Percentiles rank a stretch among this genome's conserved stretches.
These are phyloP conservation scores for Magallana nippona DNA, from an alignment of 2,888 invertebrate genomes.

Conservation along the genomic window DNA sequence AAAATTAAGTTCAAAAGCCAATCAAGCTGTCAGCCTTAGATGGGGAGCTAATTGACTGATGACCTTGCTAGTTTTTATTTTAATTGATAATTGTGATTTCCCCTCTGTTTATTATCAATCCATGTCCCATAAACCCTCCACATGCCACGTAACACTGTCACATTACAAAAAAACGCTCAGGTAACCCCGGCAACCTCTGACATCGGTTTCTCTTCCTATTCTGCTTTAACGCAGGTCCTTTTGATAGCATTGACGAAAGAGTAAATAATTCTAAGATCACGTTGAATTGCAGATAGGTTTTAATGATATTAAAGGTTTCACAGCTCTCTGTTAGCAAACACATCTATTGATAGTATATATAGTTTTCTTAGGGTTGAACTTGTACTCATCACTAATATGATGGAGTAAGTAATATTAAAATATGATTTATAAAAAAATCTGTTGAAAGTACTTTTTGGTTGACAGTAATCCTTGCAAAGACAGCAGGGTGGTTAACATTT, in stretches of 20 bases:
- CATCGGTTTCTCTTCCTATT: not conserved
- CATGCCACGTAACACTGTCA: not conserved
- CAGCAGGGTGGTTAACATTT: no score
- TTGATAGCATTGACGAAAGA: not conserved
- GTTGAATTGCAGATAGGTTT: no score
- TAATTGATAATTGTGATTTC: slow-evolving; percentile 18
- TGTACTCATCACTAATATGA: no score
- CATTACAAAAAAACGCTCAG: not conserved
- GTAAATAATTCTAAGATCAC: not conserved
- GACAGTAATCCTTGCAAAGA: no score
- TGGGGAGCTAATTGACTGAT: slow-evolving; percentile 20
- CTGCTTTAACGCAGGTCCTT: not conserved
- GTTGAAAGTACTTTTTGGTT: no score
- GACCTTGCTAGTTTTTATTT: not conserved
- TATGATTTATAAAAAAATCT: no score
- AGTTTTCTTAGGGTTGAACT: no score
- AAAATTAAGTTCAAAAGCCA: not conserved
- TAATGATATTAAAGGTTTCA: no score
- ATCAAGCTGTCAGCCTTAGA: not conserved
- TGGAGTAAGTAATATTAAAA: no score
- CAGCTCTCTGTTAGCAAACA: no score
- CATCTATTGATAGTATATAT: no score
- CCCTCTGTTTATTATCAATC: not conserved
- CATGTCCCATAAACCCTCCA: not conserved
- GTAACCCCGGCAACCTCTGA: slow-evolving; percentile 17